phyloP scores from a whole-genome alignment of 2,797 vertebrate species.

The Molossus alvarezi region DNA sequence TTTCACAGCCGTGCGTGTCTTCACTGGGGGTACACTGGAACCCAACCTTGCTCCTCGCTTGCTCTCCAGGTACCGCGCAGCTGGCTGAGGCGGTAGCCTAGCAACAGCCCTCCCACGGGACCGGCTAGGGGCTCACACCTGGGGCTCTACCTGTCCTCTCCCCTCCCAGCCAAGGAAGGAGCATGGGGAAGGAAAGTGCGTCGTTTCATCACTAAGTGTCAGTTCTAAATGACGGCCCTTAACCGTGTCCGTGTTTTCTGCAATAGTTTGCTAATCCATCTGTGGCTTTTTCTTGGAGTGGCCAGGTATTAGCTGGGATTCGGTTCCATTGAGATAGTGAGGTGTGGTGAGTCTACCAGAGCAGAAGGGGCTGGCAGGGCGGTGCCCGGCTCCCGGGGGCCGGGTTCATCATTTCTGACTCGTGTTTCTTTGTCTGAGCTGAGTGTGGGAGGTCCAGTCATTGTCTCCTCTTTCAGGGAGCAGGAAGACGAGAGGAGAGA shows the following conservation, averaged over 20 bases:
- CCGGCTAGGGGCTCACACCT: background rate
- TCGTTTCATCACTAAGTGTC: background rate
- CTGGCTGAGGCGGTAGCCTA: slow-evolving; percentile 78
- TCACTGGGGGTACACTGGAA: slow-evolving; percentile 70
- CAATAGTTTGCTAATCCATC: background rate
- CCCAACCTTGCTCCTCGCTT: slow-evolving; percentile 55
- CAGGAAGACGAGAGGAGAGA: background rate
- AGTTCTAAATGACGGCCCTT: slow-evolving; percentile 47
- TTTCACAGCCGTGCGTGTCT: slow-evolving; percentile 74
- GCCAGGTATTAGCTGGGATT: background rate
- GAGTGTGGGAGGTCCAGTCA: background rate
- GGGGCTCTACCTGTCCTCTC: slow-evolving; percentile 3
- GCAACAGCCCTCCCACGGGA: slow-evolving; percentile 60
- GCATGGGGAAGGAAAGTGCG: background rate
- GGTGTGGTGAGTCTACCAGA: background rate
- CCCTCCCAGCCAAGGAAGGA: slow-evolving; percentile 46
- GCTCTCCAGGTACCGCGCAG: slow-evolving; percentile 26
- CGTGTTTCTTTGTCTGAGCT: background rate
- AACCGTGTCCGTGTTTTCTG: slow-evolving; percentile 7
- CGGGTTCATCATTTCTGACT: background rate
- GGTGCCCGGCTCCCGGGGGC: accelerated
- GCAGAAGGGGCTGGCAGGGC: background rate
- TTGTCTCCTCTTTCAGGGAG: background rate
- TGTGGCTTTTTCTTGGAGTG: background rate
- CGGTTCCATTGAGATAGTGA: background rate